phyloP scores from a whole-genome alignment of 2,888 invertebrate genomes.

The Cephus sareptanus region DNA sequence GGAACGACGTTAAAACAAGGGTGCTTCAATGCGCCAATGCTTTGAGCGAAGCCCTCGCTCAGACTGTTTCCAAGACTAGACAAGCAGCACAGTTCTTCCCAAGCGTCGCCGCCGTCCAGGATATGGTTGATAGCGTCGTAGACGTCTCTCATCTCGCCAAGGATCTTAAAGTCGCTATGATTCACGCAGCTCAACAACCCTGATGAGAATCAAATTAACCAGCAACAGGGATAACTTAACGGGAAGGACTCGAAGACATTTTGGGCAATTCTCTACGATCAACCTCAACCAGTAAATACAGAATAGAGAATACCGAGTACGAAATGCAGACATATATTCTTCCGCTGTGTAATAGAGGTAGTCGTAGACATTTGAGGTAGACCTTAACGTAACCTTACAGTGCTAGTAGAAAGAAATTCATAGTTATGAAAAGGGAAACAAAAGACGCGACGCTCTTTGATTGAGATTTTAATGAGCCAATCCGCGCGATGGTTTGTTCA shows the following conservation, averaged over 20 bases:
- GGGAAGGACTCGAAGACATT: background rate
- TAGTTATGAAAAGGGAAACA: background rate
- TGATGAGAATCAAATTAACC: slow-evolving; percentile 35
- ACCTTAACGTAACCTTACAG: background rate
- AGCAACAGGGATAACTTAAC: background rate
- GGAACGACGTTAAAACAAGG: slow-evolving; percentile 78
- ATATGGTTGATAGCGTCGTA: slow-evolving; percentile 93
- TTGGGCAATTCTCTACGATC: background rate
- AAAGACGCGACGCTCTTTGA: background rate
- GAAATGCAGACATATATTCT: background rate
- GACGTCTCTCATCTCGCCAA: slow-evolving; percentile 86
- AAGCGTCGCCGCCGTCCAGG: slow-evolving; percentile 88
- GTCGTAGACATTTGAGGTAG: background rate
- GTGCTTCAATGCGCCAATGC: slow-evolving; percentile 82
- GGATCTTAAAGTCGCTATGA: slow-evolving; percentile 80
- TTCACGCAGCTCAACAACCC: slow-evolving; percentile 74
- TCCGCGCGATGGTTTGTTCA: background rate
- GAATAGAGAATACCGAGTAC: background rate
- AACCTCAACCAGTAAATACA: background rate
- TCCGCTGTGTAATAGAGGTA: background rate
- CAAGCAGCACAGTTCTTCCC: slow-evolving; percentile 93
- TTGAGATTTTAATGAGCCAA: background rate
- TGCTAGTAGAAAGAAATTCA: background rate
- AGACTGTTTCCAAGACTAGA: slow-evolving; percentile 89
- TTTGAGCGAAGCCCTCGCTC: slow-evolving; percentile 82